These are phyloP conservation scores for Eupsilia transversa DNA, from an alignment of 2,888 invertebrate genomes.

Conservation along the genomic window DNA sequence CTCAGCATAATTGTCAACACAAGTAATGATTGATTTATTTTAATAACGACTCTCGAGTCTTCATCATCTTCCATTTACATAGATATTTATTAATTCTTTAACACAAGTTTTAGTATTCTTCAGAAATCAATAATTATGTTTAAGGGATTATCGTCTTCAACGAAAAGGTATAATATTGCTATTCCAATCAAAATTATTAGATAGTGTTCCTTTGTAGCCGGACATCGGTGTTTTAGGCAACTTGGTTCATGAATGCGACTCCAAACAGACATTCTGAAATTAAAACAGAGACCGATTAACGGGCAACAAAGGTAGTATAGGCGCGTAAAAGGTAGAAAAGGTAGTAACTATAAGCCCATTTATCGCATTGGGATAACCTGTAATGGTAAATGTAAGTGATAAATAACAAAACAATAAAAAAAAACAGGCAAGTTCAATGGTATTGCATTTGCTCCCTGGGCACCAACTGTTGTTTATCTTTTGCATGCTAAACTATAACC, in stretches of 20 bases:
- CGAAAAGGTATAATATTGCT: constrained; percentile 36
- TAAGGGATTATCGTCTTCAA: neutral
- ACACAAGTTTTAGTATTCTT: neutral
- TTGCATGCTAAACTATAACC: too few relatives aligned
- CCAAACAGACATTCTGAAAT: constrained; percentile 45
- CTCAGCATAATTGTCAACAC: neutral
- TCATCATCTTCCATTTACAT: too few relatives aligned
- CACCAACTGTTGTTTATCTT: too few relatives aligned
- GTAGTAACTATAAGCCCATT: too few relatives aligned
- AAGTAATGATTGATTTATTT: neutral
- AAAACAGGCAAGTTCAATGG: too few relatives aligned
- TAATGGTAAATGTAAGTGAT: too few relatives aligned
- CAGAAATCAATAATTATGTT: neutral
- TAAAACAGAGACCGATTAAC: neutral
- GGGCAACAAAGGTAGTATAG: too few relatives aligned
- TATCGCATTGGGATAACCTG: too few relatives aligned
- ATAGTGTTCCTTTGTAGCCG: constrained; percentile 29
- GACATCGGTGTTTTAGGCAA: neutral
- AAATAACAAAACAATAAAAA: too few relatives aligned
- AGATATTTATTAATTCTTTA: constrained; percentile 19
- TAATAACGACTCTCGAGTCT: neutral
- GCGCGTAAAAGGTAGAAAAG: too few relatives aligned
- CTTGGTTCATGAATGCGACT: neutral
- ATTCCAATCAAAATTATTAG: constrained; percentile 35
- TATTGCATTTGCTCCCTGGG: too few relatives aligned